phyloP scores from a whole-genome alignment of 92 coral and sea anemone genomes.

The Phenganax marumi region DNA sequence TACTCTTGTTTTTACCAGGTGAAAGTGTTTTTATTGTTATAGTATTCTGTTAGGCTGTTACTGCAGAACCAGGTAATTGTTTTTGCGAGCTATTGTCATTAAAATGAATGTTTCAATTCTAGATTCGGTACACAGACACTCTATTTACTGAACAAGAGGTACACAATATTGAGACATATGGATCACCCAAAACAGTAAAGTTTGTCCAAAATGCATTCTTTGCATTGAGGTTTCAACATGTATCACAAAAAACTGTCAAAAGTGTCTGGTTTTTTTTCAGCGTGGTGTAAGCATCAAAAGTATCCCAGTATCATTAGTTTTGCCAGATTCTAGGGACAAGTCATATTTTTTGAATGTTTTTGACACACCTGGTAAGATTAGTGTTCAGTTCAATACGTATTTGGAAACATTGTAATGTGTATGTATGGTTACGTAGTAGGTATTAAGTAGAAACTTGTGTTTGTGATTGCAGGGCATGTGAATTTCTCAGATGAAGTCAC shows the following conservation, averaged over 20 bases:
- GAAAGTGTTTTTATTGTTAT: neutral
- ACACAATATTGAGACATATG: neutral
- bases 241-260: too few relatives aligned
- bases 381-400: neutral
- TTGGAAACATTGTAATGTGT: neutral
- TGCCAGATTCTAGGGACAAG: conserved; percentile 96
- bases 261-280: conserved; percentile 42
- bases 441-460: neutral
- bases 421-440: neutral
- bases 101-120: conserved; percentile 16
- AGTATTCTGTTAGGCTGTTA: too few relatives aligned
- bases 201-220: too few relatives aligned
- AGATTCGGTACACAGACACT: conserved; percentile 90
- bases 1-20: too few relatives aligned
- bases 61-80: neutral
- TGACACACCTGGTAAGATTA: conserved; percentile 88
- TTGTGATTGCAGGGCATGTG: conserved; percentile 77
- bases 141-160: conserved; percentile 99
- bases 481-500: conserved; percentile 99
- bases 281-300: conserved; percentile 94
- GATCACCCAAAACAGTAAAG: neutral
- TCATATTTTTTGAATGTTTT: conserved; percentile 82
- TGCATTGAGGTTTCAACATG: too few relatives aligned
- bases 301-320: conserved; percentile 89
- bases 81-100: neutral